Evolutionary conservation across 2,113 vertebrate species (phyloP), one percentile per base, ranked within the genome.

Genomic region (Seriola quinqueradiata): DNA sequence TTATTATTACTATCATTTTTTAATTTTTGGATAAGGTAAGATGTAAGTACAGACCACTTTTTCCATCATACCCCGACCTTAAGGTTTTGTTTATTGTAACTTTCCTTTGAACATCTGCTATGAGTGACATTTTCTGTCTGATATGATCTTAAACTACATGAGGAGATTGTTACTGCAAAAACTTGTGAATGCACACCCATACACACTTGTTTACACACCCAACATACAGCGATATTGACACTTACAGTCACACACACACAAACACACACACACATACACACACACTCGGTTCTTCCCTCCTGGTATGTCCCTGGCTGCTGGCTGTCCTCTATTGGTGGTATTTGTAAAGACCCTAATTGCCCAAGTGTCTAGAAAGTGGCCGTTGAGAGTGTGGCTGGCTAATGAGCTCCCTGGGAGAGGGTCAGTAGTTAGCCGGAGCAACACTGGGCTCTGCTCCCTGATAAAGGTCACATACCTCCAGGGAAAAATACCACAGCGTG

Each of bases 381-480:
- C 55, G 77, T 77, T 83, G 82, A 85, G 77, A 91, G 82, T 78
- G 70, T 76, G 68, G 75, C 72, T 81, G 81, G 89, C 82, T 94
- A 94, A 94, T 93, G 93, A 94, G 93, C 87, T 91, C 86, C 82
- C 87, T 52, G 60, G n/a, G 86, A 93, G 85, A 85, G 87, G 87
- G 88, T 80, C 80, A 82, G 86, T 87, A 90, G 91, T 92, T 91
- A 92, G 89, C 88, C 50, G 40, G 81, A 81, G 90, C 72, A 90
- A 92, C 84, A 82, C 65, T 59, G 83, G 89, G 83, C 82, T 85
- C 80, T 84, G 83, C 86, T 92, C 79, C 73, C 36, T 84, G 85
- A 84, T 92, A 94, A 94, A 93, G 92, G 91, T 93, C 91, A 94
- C 70, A 81, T 57, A 79, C 68, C 90, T 89, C 75, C 34, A 38